These are phyloP conservation scores for Stomatorhinus walkeri DNA, from an alignment of 2,797 vertebrate species.

Conservation along the genomic window DNA sequence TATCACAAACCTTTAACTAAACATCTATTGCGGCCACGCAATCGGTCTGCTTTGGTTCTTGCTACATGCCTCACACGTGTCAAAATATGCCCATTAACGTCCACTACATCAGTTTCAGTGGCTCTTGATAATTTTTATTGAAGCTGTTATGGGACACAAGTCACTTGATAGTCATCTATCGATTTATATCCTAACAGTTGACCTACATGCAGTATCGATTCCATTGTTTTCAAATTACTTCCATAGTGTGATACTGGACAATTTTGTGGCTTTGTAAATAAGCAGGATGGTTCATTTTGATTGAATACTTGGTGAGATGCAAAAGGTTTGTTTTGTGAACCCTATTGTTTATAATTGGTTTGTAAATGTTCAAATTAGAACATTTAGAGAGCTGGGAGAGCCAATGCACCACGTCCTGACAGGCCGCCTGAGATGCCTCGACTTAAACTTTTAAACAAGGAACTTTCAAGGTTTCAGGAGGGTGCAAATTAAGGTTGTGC, in stretches of 20 bases:
- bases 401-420: conserved; percentile 64
- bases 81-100: background rate
- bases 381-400: conserved; percentile 43
- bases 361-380: background rate
- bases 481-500: background rate
- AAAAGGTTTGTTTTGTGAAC: background rate
- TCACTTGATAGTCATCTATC: background rate
- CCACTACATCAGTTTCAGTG: background rate
- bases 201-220: background rate
- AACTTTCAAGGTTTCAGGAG: background rate
- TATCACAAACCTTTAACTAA: background rate
- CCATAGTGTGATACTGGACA: background rate
- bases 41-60: background rate
- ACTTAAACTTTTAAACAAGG: background rate
- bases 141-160: background rate
- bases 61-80: background rate
- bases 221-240: background rate
- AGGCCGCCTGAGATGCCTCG: conserved; percentile 49
- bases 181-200: too few relatives aligned
- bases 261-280: background rate
- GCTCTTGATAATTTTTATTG: background rate
- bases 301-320: background rate
- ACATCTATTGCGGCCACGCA: background rate
- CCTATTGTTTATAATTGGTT: background rate
- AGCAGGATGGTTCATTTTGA: background rate